Base-by-base conservation (phyloP, 1,140 invertebrate genomes). In the Euura saliciscinereae region DNA sequence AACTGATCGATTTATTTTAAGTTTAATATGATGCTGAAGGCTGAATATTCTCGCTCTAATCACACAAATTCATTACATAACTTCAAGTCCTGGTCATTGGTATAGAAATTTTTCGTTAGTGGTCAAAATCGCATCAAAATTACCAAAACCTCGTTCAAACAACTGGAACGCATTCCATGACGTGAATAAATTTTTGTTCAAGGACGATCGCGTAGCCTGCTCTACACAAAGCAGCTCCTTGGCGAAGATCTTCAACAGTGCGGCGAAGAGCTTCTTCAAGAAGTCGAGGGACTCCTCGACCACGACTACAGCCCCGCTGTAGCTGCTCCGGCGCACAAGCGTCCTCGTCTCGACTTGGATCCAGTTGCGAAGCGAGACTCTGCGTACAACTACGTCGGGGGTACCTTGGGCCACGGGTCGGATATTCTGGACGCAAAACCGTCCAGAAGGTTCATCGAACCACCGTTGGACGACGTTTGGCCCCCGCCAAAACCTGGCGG, bases 141-240 rank as follows among this genome's bases (percentile, higher is more conserved):
- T 28, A 28, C 28, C 28, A 28, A 28, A 28, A 28, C 28, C 28
- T 28, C 28, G 28, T 28, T 28, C 28, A 28, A 28, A 28, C 28
- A 28, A 28, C 28, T 28, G 0, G 28, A 28, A 28, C 28, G 28
- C 28, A 28, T 28, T 28, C 28, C 0, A 28, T 28, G 28, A 28
- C 28, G 28, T 28, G 28, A 28, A 28, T 28, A 1, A 28, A 28
- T 28, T 28, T 28, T 1, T 28, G 28, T 79, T 77, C 67, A 64
- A 88, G 87, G 87, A 72, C 87, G 87, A 70, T 86, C 88, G 2
- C 82, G 88, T 75, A 87, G 82, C 43, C 75, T 89, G 6, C 75
- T 89, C 0, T 86, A 84, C 69, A 85, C 85, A 5, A 87, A 84
- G 43, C 82, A 84, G 70, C 66, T 83, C n/a, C 79, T 86, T 73